Conservation (phyloP, 2,797 vertebrate species). For the Peromyscus aztecus region DNA sequence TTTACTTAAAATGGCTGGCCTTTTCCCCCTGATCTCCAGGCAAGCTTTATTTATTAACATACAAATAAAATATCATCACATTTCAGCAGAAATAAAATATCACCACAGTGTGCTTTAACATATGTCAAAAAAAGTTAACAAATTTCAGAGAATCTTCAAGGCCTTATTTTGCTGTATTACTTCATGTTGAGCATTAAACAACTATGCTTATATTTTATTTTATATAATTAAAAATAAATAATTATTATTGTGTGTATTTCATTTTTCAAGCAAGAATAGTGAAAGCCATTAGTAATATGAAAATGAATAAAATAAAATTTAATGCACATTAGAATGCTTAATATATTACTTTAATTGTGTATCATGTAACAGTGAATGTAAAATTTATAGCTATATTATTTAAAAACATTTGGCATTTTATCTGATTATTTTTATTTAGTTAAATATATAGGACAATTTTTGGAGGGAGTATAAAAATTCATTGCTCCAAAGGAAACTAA, state of each 20-base stretch:
- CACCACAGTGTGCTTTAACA: not conserved
- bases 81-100: too few species aligned
- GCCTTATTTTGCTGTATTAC: not conserved
- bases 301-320: not conserved
- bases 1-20: too few species aligned
- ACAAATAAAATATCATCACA: too few species aligned
- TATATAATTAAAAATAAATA: not conserved
- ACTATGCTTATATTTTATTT: not conserved
- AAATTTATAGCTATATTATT: not conserved
- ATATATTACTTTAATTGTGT: not conserved
- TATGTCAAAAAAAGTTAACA: not conserved
- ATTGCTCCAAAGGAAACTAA: not conserved
- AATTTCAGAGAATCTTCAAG: not conserved
- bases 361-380: not conserved
- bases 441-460: not conserved
- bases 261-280: not conserved
- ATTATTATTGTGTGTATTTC: not conserved
- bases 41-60: too few species aligned
- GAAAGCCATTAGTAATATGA: not conserved
- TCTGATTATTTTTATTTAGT: not conserved
- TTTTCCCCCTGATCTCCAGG: too few species aligned
- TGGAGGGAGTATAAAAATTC: not conserved
- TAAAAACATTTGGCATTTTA: not conserved
- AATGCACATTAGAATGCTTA: too few species aligned
- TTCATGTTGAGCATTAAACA: not conserved